phyloP scores from a whole-genome alignment of 2,113 vertebrate genomes.

The Mastomys natalensis region DNA sequence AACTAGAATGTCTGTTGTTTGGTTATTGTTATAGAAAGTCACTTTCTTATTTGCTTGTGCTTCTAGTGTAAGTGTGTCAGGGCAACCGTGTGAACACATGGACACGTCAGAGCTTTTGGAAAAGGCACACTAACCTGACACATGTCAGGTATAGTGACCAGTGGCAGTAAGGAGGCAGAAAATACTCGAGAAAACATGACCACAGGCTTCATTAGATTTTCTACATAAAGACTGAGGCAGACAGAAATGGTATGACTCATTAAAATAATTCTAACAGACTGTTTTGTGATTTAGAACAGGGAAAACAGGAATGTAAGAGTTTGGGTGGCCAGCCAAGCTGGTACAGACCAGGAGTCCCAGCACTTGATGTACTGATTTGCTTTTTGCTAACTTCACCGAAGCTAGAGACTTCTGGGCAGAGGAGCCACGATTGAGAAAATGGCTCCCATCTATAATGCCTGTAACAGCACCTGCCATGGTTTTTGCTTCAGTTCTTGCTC shows the following conservation, averaged over 20 bases:
- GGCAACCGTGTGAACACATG: background rate
- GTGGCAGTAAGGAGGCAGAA: background rate
- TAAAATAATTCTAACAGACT: background rate
- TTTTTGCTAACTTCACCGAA: background rate
- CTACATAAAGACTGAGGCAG: background rate
- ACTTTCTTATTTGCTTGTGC: slow-evolving; percentile 36
- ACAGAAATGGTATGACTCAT: background rate
- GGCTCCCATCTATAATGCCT: background rate
- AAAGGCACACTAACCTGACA: background rate
- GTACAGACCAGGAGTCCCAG: background rate
- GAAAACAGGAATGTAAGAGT: background rate
- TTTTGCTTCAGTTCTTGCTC: background rate
- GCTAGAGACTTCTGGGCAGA: background rate
- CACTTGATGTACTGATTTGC: background rate
- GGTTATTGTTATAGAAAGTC: background rate
- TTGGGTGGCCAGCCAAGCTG: background rate
- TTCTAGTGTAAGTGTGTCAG: slow-evolving; percentile 15
- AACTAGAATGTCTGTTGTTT: slow-evolving; percentile 50
- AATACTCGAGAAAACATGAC: background rate
- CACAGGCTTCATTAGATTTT: background rate
- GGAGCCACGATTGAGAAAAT: background rate
- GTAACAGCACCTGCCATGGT: background rate
- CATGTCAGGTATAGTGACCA: no score
- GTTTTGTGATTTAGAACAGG: slow-evolving; percentile 23
- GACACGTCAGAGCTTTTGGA: background rate